Conservation (phyloP, 2,113 vertebrate species). For the Cyanoliseus patagonus region DNA sequence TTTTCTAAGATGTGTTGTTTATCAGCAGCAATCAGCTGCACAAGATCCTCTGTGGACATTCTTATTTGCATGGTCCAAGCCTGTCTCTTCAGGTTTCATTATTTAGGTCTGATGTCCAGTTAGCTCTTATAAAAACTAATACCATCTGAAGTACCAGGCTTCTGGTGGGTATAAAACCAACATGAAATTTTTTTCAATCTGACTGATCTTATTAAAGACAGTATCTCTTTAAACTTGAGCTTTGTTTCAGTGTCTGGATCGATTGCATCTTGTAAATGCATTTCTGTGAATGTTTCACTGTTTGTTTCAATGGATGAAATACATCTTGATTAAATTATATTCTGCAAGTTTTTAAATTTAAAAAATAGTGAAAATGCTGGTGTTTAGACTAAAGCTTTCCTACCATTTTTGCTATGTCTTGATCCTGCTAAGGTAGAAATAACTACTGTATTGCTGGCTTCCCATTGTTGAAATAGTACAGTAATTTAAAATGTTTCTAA, state of each 20-base stretch:
- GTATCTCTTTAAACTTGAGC: slow-evolving; percentile 48
- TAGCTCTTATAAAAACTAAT: slow-evolving; percentile 78
- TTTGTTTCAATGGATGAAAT: neutral
- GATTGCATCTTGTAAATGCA: slow-evolving; percentile 27
- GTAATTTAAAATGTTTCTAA: neutral
- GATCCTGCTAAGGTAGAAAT: neutral
- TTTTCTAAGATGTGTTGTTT: slow-evolving; percentile 70
- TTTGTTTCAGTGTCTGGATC: slow-evolving; percentile 52
- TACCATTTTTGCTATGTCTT: neutral
- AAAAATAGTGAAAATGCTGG: neutral
- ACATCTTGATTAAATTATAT: neutral
- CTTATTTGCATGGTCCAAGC: slow-evolving; percentile 51
- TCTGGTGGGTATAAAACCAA: slow-evolving; percentile 65
- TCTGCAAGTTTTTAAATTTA: neutral
- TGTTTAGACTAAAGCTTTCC: neutral
- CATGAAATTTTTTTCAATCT: slow-evolving; percentile 60
- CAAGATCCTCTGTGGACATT: slow-evolving; percentile 55
- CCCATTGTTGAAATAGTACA: neutral
- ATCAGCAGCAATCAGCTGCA: slow-evolving; percentile 55
- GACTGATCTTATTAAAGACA: slow-evolving; percentile 63
- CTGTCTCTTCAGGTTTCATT: slow-evolving; percentile 73
- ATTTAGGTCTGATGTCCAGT: slow-evolving; percentile 70
- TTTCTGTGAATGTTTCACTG: slow-evolving; percentile 11
- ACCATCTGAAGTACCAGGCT: slow-evolving; percentile 73
- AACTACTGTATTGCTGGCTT: neutral